Percentiles rank a stretch among this genome's conserved stretches.
These are phyloP conservation scores for Oenanthe oenanthe DNA, from an alignment of 2,113 vertebrate genomes.

Conservation along the genomic window DNA sequence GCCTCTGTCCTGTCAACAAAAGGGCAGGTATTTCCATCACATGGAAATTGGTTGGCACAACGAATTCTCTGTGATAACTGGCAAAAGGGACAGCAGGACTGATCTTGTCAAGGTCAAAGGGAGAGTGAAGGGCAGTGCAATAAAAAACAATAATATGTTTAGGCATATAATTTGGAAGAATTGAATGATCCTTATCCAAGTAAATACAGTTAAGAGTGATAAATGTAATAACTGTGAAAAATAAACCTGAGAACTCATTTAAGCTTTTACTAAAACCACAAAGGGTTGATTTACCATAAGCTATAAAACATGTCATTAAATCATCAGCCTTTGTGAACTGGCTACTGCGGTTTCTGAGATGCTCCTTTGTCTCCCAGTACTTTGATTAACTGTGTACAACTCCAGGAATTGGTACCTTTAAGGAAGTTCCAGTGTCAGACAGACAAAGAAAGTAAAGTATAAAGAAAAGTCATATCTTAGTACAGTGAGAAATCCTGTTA, in stretches of 20 bases:
- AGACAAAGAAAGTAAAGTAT: background rate
- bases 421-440: background rate
- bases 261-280: background rate
- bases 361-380: background rate
- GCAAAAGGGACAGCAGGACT: background rate
- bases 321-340: background rate
- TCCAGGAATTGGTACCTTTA: background rate
- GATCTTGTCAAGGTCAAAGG: background rate
- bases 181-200: background rate
- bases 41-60: background rate
- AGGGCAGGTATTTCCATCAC: background rate
- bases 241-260: background rate
- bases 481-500: background rate
- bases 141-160: background rate
- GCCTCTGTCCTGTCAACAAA: background rate
- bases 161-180: background rate
- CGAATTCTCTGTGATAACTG: background rate
- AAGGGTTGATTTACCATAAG: background rate
- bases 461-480: background rate
- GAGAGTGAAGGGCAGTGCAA: background rate
- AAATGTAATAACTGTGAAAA: background rate
- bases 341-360: background rate
- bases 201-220: background rate
- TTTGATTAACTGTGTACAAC: background rate
- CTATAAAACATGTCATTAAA: background rate